Conservation (phyloP, 1,140 invertebrate species). For the Trachymyrmex cornetzi region DNA sequence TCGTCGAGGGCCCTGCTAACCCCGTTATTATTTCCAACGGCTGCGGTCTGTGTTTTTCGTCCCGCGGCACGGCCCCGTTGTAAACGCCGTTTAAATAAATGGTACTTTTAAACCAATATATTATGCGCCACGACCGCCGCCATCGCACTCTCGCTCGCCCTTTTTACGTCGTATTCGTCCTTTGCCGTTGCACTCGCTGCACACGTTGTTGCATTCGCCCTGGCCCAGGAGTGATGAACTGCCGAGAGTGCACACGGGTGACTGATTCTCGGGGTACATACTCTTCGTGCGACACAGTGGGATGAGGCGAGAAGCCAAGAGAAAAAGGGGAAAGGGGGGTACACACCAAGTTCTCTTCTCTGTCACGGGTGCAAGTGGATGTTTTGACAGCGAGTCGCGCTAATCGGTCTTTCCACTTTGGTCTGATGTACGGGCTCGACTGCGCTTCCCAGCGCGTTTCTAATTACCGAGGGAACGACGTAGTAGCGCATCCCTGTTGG, state of each 20-base stretch:
- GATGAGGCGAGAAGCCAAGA: not conserved
- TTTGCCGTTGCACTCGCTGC: conserved; percentile 39
- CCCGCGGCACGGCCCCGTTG: conserved; percentile 78
- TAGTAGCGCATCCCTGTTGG: conserved; percentile 1
- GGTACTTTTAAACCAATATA: conserved; percentile 86
- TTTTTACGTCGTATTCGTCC: conserved; percentile 39
- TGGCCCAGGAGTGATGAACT: conserved; percentile 81
- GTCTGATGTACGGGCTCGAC: conserved; percentile 70
- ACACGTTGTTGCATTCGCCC: conserved; percentile 66
- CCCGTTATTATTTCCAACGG: conserved; percentile 84
- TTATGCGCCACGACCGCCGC: conserved; percentile 76
- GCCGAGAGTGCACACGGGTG: conserved; percentile 81
- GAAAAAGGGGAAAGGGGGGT: not conserved
- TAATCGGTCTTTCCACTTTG: conserved; percentile 85
- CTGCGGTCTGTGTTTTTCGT: conserved; percentile 81
- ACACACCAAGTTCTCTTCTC: conserved; percentile 29
- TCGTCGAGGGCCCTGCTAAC: conserved; percentile 80
- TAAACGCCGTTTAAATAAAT: conserved; percentile 85
- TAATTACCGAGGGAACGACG: conserved; percentile 64
- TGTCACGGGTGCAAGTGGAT: conserved; percentile 77
- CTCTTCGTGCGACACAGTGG: conserved; percentile 55
- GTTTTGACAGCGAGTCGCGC: conserved; percentile 85
- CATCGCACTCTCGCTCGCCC: conserved; percentile 62
- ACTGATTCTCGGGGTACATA: conserved; percentile 77
- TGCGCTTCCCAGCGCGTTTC: conserved; percentile 68